Evolutionary conservation across 1,140 invertebrate species (phyloP).

Genomic region (Teleogryllus occipitalis): DNA sequence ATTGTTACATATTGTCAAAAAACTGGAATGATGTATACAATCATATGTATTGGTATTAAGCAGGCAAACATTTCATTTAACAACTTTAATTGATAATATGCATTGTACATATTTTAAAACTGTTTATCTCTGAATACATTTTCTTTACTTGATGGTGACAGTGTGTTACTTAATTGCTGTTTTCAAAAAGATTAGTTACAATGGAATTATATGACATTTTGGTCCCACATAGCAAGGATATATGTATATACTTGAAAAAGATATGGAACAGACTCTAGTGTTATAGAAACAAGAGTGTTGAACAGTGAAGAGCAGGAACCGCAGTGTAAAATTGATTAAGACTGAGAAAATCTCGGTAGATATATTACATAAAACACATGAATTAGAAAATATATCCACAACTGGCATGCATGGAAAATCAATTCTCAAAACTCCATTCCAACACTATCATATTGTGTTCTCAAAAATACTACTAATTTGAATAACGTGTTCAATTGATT

Average conservation of each 20-base stretch:
- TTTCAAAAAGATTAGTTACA: slow-evolving; percentile 1
- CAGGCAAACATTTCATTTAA: slow-evolving; percentile 17
- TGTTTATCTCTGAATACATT: slow-evolving; percentile 6
- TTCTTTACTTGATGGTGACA: slow-evolving; percentile 7
- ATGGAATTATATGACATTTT: slow-evolving; percentile 17
- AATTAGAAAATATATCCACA: no score
- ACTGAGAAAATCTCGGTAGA: not conserved
- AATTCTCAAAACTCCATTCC: no score
- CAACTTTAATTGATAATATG: slow-evolving; percentile 18
- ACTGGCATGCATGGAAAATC: no score
- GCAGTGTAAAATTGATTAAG: not conserved
- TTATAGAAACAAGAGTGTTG: slow-evolving; percentile 1
- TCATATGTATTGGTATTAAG: slow-evolving; percentile 16
- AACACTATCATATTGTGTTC: no score
- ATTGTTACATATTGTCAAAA: slow-evolving; percentile 21
- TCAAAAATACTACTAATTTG: no score
- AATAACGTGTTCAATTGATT: no score
- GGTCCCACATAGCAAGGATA: slow-evolving; percentile 21
- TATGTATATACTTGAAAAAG: slow-evolving; percentile 14
- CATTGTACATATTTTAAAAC: slow-evolving; percentile 13
- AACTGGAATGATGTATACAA: slow-evolving; percentile 19
- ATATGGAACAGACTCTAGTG: slow-evolving; percentile 14
- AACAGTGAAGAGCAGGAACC: not conserved
- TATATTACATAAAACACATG: not conserved
- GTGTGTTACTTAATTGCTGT: not conserved